Base-by-base conservation (phyloP, 1,140 invertebrate species). In the Lepidurus packardi region DNA sequence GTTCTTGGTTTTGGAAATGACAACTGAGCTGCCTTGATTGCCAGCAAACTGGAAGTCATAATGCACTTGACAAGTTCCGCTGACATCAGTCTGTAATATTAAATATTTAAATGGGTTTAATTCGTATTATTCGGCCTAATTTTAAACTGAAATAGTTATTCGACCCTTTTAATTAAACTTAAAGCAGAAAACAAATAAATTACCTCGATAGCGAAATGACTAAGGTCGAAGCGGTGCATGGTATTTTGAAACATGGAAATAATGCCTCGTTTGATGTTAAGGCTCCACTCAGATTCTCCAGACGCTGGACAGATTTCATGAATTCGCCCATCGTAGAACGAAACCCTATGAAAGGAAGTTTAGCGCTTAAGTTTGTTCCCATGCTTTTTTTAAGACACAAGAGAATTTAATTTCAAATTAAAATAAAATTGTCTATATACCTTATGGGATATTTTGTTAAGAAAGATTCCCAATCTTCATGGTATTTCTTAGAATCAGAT, bases 221-320 rank as follows among this genome's bases (percentile, higher is more conserved):
- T 91, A 10, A 93, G 88, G 82, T 95, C 94, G 74, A 96, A 92
- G 76, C 93, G 87, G 79, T 89, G 88, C 94, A 96, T 96, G 43
- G 91, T 91, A 83, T 97, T 97, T 82, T 97, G 95, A 75, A 97
- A 89, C 80, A 94, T 89, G 0, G 94, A 94, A 7, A 98, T 83
- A 9, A 96, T 87, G 43, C 93, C 95, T 81, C 92, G 89, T 84
- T 97, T 97, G 83, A 97, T 90, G 85, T 98, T 98, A 74, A 96
- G 86, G 1, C 91, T 90, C 92, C 93, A 96, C 4, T 88, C 86
- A 8, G 89, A 86, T 82, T 97, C 95, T 0, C 84, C 82, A 1
- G 86, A 82, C 7, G 89, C 83, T 0, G 94, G 92, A 84, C 93
- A 95, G 16, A 95, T 86, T 82, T 94, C 92, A 13, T 88, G 87